phyloP scores from a whole-genome alignment of 1,140 invertebrate species.

The Octopus bimaculoides region DNA sequence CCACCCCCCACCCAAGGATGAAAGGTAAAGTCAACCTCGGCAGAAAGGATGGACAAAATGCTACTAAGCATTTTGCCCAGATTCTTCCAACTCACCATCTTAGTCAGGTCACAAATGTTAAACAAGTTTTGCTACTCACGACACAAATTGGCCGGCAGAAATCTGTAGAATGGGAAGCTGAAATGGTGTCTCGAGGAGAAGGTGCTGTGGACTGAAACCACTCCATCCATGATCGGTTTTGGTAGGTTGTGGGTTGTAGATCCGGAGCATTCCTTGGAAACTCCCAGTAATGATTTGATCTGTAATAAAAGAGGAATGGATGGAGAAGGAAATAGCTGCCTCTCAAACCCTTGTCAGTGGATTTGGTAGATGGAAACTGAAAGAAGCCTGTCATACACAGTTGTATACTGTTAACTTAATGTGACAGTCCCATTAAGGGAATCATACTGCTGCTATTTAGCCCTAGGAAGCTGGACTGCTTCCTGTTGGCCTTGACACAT shows the following conservation, averaged over 20 bases:
- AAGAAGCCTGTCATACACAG: too few species aligned
- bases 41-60: too few species aligned
- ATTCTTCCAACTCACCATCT: not conserved
- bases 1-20: too few species aligned
- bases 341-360: too few species aligned
- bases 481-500: too few species aligned
- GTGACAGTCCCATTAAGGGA: too few species aligned
- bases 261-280: conserved; percentile 68
- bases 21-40: too few species aligned
- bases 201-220: conserved; percentile 66
- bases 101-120: not conserved
- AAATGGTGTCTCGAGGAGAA: conserved; percentile 70
- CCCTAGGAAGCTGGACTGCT: too few species aligned
- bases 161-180: conserved; percentile 71
- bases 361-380: too few species aligned
- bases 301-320: conserved; percentile 26
- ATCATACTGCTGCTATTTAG: too few species aligned
- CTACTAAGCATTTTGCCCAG: not conserved
- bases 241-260: conserved; percentile 65
- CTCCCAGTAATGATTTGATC: conserved; percentile 72
- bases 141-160: conserved; percentile 69
- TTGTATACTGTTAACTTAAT: too few species aligned
- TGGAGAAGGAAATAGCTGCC: too few species aligned
- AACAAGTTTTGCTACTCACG: conserved; percentile 61
- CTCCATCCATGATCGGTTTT: conserved; percentile 48